Percentiles rank a stretch among this genome's conserved stretches.
phyloP scores from a whole-genome alignment of 37 sponge, comb jelly and placozoan genomes.

The Ianthella basta region DNA sequence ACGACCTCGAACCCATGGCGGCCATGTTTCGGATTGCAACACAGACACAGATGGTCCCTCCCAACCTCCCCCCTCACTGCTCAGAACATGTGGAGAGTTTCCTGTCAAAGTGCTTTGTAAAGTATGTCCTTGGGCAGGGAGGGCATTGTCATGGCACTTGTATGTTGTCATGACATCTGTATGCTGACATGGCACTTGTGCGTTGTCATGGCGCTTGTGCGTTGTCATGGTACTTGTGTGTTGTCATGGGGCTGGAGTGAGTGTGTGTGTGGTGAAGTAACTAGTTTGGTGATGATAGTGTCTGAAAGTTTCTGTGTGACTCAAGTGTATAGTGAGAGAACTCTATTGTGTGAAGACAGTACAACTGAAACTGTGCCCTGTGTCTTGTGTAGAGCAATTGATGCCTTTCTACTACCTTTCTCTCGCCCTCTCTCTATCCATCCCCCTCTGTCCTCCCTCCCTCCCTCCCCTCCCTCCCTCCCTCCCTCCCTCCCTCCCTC shows the following conservation, averaged over 20 bases:
- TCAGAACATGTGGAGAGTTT: conserved; percentile 77
- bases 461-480: not conserved
- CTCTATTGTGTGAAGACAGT: too few species aligned
- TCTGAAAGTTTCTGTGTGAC: too few species aligned
- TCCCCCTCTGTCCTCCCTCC: not conserved
- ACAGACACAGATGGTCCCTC: conserved; percentile 37
- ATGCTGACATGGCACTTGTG: too few species aligned
- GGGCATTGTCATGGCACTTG: not conserved
- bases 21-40: conserved; percentile 97
- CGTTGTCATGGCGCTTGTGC: too few species aligned
- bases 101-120: conserved; percentile 67
- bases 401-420: not conserved
- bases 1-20: conserved; percentile 91
- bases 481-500: not conserved
- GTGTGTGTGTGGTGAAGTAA: too few species aligned
- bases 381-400: too few species aligned
- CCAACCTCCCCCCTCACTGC: conserved; percentile 80
- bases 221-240: too few species aligned
- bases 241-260: too few species aligned
- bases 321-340: too few species aligned
- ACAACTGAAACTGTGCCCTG: too few species aligned
- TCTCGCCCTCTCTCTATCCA: not conserved
- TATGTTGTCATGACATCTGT: too few species aligned
- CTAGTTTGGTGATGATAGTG: too few species aligned
- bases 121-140: conserved; percentile 32